A percentile compares a stretch with the other conserved stretches of the same genome.
phyloP scores from a whole-genome alignment of 2,113 vertebrate genomes.

The Scatophagus argus region DNA sequence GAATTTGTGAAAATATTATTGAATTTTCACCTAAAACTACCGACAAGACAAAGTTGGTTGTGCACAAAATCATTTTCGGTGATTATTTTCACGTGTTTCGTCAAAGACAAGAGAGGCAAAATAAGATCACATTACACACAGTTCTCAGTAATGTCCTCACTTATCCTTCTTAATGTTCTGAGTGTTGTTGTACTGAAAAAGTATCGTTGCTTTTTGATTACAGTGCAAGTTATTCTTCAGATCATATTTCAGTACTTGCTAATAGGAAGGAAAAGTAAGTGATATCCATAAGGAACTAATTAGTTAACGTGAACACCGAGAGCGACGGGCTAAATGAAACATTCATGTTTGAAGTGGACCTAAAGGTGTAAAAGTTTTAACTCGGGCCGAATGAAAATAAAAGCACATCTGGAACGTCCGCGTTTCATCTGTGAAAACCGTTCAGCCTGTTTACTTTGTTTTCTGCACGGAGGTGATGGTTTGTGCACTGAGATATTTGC shows the following conservation, averaged over 20 bases:
- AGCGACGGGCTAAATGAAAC: slow-evolving; percentile 28
- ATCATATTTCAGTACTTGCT: slow-evolving; percentile 47
- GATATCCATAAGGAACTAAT: slow-evolving; percentile 25
- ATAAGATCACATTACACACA: background rate
- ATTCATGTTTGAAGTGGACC: slow-evolving; percentile 43
- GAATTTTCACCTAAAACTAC: background rate
- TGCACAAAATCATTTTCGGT: background rate
- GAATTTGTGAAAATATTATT: background rate
- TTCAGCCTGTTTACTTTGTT: slow-evolving; percentile 26
- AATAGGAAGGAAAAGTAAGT: slow-evolving; percentile 19
- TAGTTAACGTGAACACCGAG: slow-evolving; percentile 7
- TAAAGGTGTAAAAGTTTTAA: slow-evolving; percentile 32
- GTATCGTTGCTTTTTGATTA: slow-evolving; percentile 21
- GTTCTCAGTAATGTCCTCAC: background rate
- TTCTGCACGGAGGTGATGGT: slow-evolving; percentile 20
- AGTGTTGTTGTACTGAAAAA: background rate
- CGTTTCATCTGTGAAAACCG: slow-evolving; percentile 23
- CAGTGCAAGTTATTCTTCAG: background rate
- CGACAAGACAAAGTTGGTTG: background rate
- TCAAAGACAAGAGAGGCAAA: background rate
- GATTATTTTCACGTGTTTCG: background rate
- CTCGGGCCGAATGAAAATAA: slow-evolving; percentile 36
- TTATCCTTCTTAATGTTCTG: background rate
- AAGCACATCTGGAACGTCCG: slow-evolving; percentile 52
- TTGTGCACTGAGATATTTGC: background rate